Evolutionary conservation across 2,888 invertebrate species (phyloP).

Genomic region (Euplagia quadripunctaria): DNA sequence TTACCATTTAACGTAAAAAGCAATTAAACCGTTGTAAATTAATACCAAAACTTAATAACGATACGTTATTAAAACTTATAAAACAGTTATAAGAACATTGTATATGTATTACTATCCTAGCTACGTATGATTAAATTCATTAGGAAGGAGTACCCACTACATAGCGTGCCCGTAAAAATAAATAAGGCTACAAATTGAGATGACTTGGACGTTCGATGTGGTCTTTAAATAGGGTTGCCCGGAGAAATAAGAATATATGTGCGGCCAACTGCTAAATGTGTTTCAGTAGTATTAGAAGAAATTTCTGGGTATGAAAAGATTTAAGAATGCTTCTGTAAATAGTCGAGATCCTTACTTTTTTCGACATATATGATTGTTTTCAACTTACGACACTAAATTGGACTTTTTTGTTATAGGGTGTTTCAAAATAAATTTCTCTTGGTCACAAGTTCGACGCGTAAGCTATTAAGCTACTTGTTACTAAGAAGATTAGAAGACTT

Average conservation of each 20-base stretch:
- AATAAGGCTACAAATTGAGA: slow-evolving; percentile 54
- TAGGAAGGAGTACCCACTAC: slow-evolving; percentile 25
- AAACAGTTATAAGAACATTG: slow-evolving; percentile 5
- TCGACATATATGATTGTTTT: background rate
- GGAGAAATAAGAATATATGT: slow-evolving; percentile 38
- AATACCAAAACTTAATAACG: background rate
- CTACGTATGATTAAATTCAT: slow-evolving; percentile 31
- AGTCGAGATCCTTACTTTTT: background rate
- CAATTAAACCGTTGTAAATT: slow-evolving; percentile 33
- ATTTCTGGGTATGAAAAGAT: slow-evolving; percentile 8
- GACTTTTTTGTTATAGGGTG: too few relatives aligned
- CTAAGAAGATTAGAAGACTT: too few relatives aligned
- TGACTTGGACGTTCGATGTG: slow-evolving; percentile 50
- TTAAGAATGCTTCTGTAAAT: background rate
- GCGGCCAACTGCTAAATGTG: slow-evolving; percentile 21
- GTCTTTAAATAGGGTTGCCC: slow-evolving; percentile 47
- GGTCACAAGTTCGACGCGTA: too few relatives aligned
- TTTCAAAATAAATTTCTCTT: too few relatives aligned
- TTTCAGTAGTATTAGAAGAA: slow-evolving; percentile 22
- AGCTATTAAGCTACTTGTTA: too few relatives aligned
- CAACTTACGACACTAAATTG: too few relatives aligned
- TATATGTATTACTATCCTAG: slow-evolving; percentile 13
- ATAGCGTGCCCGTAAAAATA: slow-evolving; percentile 44
- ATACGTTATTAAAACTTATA: background rate
- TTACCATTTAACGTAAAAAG: slow-evolving; percentile 19